Conservation (phyloP, 2,113 vertebrate genomes). For the Halichoeres trimaculatus region DNA sequence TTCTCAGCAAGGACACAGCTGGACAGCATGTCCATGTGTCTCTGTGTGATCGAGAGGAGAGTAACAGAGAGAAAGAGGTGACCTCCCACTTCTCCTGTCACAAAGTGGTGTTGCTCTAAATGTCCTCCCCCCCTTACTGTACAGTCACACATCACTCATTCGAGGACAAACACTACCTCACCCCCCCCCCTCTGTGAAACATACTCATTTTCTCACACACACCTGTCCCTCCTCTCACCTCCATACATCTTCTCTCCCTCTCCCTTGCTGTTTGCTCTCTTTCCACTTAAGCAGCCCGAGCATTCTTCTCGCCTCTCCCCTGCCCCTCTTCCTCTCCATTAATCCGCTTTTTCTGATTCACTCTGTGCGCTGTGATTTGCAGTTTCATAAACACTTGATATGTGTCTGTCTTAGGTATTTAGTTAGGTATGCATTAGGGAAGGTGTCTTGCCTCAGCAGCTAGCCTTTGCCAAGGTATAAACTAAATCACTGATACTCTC, state of each 20-base stretch:
- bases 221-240: constrained; percentile 57
- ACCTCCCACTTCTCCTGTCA: constrained; percentile 71
- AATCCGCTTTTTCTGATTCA: constrained; percentile 32
- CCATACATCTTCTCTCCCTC: constrained; percentile 49
- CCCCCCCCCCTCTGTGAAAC: constrained; percentile 2
- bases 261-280: constrained; percentile 41
- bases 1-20: constrained; percentile 61
- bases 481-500: constrained; percentile 32
- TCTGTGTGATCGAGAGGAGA: constrained; percentile 32
- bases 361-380: constrained; percentile 12
- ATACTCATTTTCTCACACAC: constrained; percentile 14
- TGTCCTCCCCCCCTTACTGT: constrained; percentile 60
- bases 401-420: constrained; percentile 27
- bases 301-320: constrained; percentile 33
- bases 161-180: constrained; percentile 64
- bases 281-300: constrained; percentile 50
- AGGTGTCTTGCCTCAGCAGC: constrained; percentile 47
- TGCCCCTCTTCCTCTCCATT: constrained; percentile 29
- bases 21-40: constrained; percentile 37
- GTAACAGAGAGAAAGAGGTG: constrained; percentile 43
- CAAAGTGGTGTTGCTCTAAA: constrained; percentile 68
- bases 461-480: constrained; percentile 22
- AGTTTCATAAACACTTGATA: constrained; percentile 25
- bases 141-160: constrained; percentile 71
- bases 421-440: constrained; percentile 28